A percentile compares a stretch with the other conserved stretches of the same genome.
Conservation (phyloP, 2,113 vertebrate genomes). For the Tinamus guttatus region DNA sequence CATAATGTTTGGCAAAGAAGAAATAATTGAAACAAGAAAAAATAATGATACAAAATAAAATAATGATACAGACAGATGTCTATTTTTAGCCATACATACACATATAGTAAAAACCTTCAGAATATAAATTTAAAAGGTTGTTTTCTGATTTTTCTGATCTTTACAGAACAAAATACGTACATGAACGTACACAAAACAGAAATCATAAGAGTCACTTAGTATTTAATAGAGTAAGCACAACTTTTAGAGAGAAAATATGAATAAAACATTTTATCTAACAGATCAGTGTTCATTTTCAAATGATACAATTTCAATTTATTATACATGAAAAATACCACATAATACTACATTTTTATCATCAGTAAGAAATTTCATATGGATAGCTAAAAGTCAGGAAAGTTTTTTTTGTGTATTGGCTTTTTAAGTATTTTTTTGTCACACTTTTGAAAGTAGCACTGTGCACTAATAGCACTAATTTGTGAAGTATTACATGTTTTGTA, state of each 20-base stretch:
- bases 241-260: slow-evolving; percentile 49
- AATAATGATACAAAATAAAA: slow-evolving; percentile 39
- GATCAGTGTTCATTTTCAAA: slow-evolving; percentile 49
- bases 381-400: neutral
- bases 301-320: slow-evolving; percentile 60
- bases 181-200: slow-evolving; percentile 34
- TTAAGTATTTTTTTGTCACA: neutral
- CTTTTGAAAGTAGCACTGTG: neutral
- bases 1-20: slow-evolving; percentile 42
- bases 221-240: slow-evolving; percentile 28
- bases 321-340: slow-evolving; percentile 49
- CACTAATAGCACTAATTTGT: slow-evolving; percentile 21
- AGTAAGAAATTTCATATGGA: slow-evolving; percentile 27
- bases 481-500: slow-evolving; percentile 60
- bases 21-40: slow-evolving; percentile 41
- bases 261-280: slow-evolving; percentile 43
- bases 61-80: slow-evolving; percentile 32
- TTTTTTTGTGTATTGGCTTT: accelerated
- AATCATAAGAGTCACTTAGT: slow-evolving; percentile 11
- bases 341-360: neutral
- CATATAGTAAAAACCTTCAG: slow-evolving; percentile 25
- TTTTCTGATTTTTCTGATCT: slow-evolving; percentile 46
- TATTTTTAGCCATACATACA: slow-evolving; percentile 37
- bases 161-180: slow-evolving; percentile 47
- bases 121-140: slow-evolving; percentile 31